Conservation (phyloP, 1,140 invertebrate genomes). For the Cydia amplana region DNA sequence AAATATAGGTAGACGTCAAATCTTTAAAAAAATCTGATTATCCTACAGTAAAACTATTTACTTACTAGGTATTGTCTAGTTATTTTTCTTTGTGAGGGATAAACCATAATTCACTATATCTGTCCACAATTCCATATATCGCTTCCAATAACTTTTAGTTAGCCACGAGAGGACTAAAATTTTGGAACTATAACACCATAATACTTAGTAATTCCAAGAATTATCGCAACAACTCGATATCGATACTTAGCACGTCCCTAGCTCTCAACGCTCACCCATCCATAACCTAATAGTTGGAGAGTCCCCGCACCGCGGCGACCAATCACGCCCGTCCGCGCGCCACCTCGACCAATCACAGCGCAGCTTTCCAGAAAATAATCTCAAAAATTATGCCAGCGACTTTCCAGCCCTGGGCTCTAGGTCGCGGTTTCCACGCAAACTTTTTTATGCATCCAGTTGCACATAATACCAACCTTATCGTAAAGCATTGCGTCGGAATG, state of each 20-base stretch:
- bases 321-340: slow-evolving; percentile 47
- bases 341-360: slow-evolving; percentile 53
- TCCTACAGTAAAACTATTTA: too few species aligned
- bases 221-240: slow-evolving; percentile 30
- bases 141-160: neutral
- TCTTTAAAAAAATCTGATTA: too few species aligned
- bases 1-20: too few species aligned
- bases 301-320: slow-evolving; percentile 63
- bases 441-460: neutral
- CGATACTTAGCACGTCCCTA: slow-evolving; percentile 45
- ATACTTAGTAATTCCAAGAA: neutral
- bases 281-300: slow-evolving; percentile 76
- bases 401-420: slow-evolving; percentile 53
- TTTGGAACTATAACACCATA: neutral
- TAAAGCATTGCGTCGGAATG: neutral
- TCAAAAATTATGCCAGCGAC: slow-evolving; percentile 61
- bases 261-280: slow-evolving; percentile 55
- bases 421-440: slow-evolving; percentile 46
- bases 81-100: too few species aligned
- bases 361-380: slow-evolving; percentile 59
- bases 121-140: too few species aligned
- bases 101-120: too few species aligned
- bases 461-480: slow-evolving; percentile 39
- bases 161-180: neutral
- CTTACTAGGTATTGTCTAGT: too few species aligned